Evolutionary conservation across 2,113 vertebrate genomes (phyloP), one percentile per base, ranked within the genome.

Genomic region (Pholis gunnellus): DNA sequence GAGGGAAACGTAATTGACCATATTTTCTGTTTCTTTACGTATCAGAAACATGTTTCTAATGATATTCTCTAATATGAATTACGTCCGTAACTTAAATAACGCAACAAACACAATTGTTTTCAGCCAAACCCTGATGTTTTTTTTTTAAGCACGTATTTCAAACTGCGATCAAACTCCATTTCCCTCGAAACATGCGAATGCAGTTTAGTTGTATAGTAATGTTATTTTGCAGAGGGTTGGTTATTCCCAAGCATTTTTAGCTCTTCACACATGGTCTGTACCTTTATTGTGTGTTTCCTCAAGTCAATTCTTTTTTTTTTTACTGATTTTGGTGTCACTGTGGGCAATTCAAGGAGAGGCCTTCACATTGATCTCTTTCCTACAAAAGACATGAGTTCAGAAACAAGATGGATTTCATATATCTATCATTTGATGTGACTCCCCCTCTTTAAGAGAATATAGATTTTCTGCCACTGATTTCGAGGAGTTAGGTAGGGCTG

Each of bases 401-500:
- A 93, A 94, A 93, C 88, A 89, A 93, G 92, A 95, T 95, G 91
- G 94, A 95, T 95, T 95, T 94, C 89, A 94, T 93, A 94, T 90
- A 94, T 94, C 92, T 93, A 92, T 93, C 93, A 94, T 94, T 91
- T 93, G 93, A 90, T 91, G 90, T 91, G 87, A 92, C 91, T 90
- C 88, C 87, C 92, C 78, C 90, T 90, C 83, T 89, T 91, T 89
- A 92, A 94, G 88, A 91, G 86, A 78, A 74, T 94, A 95, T 94
- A 72, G 94, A 95, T 95, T 95, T 94, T 88, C 93, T 94, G 93
- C 91, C 95, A 90, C 81, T 87, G 89, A 88, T 31, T 84, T 81
- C 57, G 18, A 84, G 79, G 85, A 78, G 83, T 84, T 84, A 87
- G 86, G 85, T 73, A 67, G 87, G 59, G 44, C 79, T 38, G 61